A percentile compares a stretch with the other conserved stretches of the same genome.
These are phyloP conservation scores for Neogobius melanostomus DNA, from an alignment of 2,113 vertebrate genomes.

Conservation along the genomic window DNA sequence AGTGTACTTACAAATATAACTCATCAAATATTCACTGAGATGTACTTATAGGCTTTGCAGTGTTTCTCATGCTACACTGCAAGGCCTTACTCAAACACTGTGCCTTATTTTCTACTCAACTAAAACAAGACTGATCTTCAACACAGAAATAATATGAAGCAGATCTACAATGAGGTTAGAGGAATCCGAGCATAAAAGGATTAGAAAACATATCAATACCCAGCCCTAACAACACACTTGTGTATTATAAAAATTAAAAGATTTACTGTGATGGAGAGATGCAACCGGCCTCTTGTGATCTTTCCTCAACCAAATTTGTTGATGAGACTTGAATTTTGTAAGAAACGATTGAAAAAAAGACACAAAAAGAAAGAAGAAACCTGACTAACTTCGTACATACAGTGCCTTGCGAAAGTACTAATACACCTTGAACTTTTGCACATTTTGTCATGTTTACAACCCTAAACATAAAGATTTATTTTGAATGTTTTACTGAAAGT, in stretches of 20 bases:
- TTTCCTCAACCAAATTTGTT: neutral
- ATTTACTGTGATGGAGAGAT: conserved; percentile 3
- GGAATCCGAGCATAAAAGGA: neutral
- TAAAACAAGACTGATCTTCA: neutral
- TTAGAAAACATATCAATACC: neutral
- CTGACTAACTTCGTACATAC: too few species aligned
- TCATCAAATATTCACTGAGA: too few species aligned
- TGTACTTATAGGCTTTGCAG: neutral
- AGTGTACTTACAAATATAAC: too few species aligned
- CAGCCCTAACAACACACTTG: conserved; percentile 1
- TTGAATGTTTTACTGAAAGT: too few species aligned
- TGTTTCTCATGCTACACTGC: neutral
- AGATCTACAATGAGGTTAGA: neutral
- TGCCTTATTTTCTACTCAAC: neutral
- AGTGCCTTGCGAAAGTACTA: too few species aligned
- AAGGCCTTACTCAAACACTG: neutral
- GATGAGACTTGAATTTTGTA: neutral
- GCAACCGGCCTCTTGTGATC: neutral
- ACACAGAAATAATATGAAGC: too few species aligned
- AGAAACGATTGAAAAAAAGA: too few species aligned
- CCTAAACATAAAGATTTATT: too few species aligned
- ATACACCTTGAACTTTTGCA: too few species aligned
- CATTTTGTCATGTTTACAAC: too few species aligned
- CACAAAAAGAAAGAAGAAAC: too few species aligned
- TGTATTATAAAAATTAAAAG: neutral